phyloP scores from a whole-genome alignment of 1,140 invertebrate genomes.

The Drosophila burlai region DNA sequence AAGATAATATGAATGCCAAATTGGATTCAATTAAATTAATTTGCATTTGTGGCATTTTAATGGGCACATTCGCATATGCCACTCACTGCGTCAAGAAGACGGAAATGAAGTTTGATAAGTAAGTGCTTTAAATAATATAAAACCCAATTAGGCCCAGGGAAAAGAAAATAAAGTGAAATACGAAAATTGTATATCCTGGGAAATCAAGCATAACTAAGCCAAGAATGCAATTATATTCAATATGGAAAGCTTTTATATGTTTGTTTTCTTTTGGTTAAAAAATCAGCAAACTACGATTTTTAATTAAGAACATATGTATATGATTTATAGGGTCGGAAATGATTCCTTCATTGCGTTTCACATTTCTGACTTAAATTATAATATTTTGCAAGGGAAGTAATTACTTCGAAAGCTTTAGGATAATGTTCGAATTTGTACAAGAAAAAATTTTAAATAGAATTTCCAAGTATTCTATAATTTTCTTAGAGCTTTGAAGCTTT shows the following conservation, averaged over 20 bases:
- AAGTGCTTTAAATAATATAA: constrained; percentile 51
- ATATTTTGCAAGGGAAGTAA: too few relatives aligned
- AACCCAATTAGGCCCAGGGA: constrained; percentile 32
- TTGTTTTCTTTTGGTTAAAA: too few relatives aligned
- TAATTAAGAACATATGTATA: too few relatives aligned
- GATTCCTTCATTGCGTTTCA: too few relatives aligned
- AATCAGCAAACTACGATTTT: too few relatives aligned
- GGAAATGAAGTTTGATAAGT: constrained; percentile 50
- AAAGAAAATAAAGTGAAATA: not conserved
- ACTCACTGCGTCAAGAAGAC: constrained; percentile 18
- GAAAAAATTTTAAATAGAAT: not conserved
- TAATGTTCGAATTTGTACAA: not conserved
- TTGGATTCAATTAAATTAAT: constrained; percentile 75
- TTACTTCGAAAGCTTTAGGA: not conserved
- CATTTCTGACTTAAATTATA: too few relatives aligned
- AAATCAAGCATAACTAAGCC: not conserved
- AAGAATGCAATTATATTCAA: too few relatives aligned
- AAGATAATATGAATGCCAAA: constrained; percentile 57
- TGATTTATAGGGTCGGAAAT: too few relatives aligned
- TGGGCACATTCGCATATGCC: constrained; percentile 44
- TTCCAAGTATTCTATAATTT: not conserved
- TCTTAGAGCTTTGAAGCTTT: fast-evolving
- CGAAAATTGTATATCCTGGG: not conserved
- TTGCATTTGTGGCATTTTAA: constrained; percentile 60
- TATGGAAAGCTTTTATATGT: too few relatives aligned